Percentiles rank a stretch among this genome's conserved stretches.
These are phyloP conservation scores for Drosophila nigrodunni DNA, from an alignment of 1,140 invertebrate genomes.

Conservation along the genomic window DNA sequence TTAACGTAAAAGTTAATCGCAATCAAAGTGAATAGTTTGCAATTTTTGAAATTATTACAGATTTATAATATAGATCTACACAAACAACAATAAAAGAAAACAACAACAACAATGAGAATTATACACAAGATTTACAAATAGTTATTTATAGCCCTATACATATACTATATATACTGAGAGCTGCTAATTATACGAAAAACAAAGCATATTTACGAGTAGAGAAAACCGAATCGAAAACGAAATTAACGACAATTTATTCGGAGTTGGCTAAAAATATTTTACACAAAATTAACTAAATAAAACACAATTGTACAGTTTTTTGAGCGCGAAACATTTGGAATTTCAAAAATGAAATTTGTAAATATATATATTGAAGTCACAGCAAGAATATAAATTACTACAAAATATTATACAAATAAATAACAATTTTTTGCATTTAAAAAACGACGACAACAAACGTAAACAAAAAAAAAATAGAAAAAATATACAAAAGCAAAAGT, in stretches of 20 bases:
- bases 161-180: constrained; percentile 41
- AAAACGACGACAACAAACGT: constrained; percentile 36
- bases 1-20: constrained; percentile 25
- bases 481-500: constrained; percentile 66
- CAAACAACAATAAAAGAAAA: constrained; percentile 39
- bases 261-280: constrained; percentile 25
- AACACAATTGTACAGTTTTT: constrained; percentile 48
- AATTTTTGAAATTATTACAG: constrained; percentile 53
- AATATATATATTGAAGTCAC: constrained; percentile 51
- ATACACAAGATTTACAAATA: constrained; percentile 73
- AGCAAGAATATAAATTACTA: constrained; percentile 29
- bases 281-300: constrained; percentile 29
- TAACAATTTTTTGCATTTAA: constrained; percentile 78
- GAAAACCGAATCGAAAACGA: neutral
- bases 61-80: constrained; percentile 40
- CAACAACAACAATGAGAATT: constrained; percentile 46
- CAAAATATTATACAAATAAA: constrained; percentile 67
- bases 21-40: constrained; percentile 48
- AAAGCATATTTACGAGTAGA: constrained; percentile 22
- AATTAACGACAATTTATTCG: constrained; percentile 17
- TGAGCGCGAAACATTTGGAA: constrained; percentile 28
- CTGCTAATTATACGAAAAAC: constrained; percentile 46
- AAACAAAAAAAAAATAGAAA: constrained; percentile 64
- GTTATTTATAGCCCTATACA: constrained; percentile 61
- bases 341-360: constrained; percentile 60